Conservation (phyloP, 2,888 invertebrate genomes). For the Caenorhabditis uteleia region DNA sequence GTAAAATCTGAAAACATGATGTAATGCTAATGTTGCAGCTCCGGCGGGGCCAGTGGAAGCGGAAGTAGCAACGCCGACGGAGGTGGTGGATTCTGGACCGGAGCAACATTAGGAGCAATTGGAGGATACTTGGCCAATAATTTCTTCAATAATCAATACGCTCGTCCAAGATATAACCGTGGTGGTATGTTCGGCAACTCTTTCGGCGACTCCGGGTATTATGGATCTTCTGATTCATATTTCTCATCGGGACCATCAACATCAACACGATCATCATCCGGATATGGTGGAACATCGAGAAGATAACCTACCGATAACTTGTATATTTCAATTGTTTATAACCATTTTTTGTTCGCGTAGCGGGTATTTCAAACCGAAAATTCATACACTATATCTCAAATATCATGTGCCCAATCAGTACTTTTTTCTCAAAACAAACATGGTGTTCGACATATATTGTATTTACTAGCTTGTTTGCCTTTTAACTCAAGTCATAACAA, state of each 20-base stretch:
- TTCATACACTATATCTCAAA: too few relatives aligned
- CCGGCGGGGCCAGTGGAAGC: slow-evolving; percentile 13
- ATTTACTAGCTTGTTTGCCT: too few relatives aligned
- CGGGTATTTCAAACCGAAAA: too few relatives aligned
- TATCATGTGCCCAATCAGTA: too few relatives aligned
- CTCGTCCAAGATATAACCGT: slow-evolving; percentile 16
- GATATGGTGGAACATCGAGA: slow-evolving; percentile 55
- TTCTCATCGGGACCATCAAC: slow-evolving; percentile 20
- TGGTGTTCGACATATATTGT: too few relatives aligned
- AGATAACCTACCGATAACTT: slow-evolving; percentile 32
- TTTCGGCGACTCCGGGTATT: slow-evolving; percentile 5
- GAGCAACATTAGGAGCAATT: slow-evolving; percentile 58
- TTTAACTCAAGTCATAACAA: too few relatives aligned
- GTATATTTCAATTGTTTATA: background rate
- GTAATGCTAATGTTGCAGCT: slow-evolving; percentile 9
- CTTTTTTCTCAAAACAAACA: too few relatives aligned
- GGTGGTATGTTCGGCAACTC: slow-evolving; percentile 20
- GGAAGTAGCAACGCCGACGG: slow-evolving; percentile 2
- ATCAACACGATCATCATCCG: slow-evolving; percentile 26
- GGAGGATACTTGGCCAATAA: slow-evolving; percentile 57
- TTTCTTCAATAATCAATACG: slow-evolving; percentile 9
- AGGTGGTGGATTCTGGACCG: slow-evolving; percentile 50
- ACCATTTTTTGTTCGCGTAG: background rate
- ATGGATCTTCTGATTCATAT: background rate
- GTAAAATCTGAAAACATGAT: background rate